Conservation (phyloP, 2,797 vertebrate species). For the Cygnus olor region DNA sequence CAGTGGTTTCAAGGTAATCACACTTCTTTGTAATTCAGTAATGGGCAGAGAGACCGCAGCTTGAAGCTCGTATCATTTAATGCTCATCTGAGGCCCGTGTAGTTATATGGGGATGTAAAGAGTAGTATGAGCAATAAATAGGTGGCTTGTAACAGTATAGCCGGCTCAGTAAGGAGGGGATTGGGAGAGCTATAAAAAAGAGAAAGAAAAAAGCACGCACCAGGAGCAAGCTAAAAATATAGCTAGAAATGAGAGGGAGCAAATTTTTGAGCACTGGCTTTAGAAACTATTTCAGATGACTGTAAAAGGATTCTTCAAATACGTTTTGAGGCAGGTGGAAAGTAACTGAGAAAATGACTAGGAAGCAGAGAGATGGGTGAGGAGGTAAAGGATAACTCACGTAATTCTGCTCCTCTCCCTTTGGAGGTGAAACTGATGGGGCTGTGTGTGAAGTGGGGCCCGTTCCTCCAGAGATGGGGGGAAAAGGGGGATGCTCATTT, state of each 20-base stretch:
- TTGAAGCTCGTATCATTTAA: conserved; percentile 39
- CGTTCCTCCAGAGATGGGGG: not conserved
- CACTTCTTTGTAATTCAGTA: not conserved
- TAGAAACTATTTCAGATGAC: conserved; percentile 40
- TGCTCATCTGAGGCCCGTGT: conserved; percentile 51
- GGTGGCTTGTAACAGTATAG: conserved; percentile 62
- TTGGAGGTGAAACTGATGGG: not conserved
- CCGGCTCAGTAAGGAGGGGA: conserved; percentile 28
- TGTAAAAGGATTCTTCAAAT: conserved; percentile 28
- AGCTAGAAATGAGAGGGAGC: conserved; percentile 45
- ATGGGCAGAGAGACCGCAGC: conserved; percentile 14
- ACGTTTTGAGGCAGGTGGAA: conserved; percentile 18
- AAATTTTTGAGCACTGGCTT: conserved; percentile 48
- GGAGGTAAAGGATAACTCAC: not conserved
- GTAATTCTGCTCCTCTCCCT: not conserved
- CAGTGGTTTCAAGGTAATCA: not conserved
- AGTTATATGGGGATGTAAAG: conserved; percentile 68
- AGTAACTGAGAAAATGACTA: conserved; percentile 28
- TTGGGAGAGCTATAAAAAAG: conserved; percentile 62
- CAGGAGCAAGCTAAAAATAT: conserved; percentile 57
- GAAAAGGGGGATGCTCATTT: not conserved
- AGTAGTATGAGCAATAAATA: conserved; percentile 62
- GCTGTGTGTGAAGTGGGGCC: not conserved
- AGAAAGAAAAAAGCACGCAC: not conserved
- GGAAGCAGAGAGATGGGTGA: not conserved